Evolutionary conservation across 2,797 vertebrate species (phyloP), one percentile per base, ranked within the genome.

Genomic region (Bradypodion ventrale): DNA sequence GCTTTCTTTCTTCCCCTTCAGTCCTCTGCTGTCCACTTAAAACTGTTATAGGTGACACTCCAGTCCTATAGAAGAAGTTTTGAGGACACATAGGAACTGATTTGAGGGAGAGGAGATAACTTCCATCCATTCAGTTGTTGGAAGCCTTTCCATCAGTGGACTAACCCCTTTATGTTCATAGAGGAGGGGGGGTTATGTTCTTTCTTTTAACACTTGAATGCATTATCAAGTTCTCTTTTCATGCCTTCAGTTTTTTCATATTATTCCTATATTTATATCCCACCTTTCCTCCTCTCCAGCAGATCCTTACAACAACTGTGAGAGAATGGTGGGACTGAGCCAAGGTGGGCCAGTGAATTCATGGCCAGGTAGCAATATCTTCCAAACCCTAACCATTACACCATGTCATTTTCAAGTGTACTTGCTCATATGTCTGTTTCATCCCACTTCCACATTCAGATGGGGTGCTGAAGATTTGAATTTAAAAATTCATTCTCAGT

Each of bases 201-300:
- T 90, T 83, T 7, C 69, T 72, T 59, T 9, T 27, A 52, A 60
- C 78, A 89, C 91, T 86, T 87, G 32, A 83, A n/a, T n/a, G n/a
- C n/a, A n/a, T n/a, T n/a, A n/a, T 56, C 52, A 56, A 21, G 52
- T 56, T 56, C 21, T 56, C 13, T 56, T 56, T 56, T 56, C 52
- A 16, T 56, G 19, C 52, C 52, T 56, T 56, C 21, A 5, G 19
- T 19, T 56, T 21, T 16, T 56, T 56, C 52, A 19, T 56, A 21
- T 56, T 56, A 56, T 56, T 56, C 21, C 52, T 56, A 56, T 56
- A 56, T 52, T 52, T 52, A 52, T 52, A 52, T 52, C 49, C 49
- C 49, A 10, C 49, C 52, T 56, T 56, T 56, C 52, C 52, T 56
- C 52, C 3, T 56, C 52, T 5, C 52, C 52, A 56, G 15, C 56